Base-by-base conservation (phyloP, 2,888 invertebrate genomes). In the Agrochola circellaris region DNA sequence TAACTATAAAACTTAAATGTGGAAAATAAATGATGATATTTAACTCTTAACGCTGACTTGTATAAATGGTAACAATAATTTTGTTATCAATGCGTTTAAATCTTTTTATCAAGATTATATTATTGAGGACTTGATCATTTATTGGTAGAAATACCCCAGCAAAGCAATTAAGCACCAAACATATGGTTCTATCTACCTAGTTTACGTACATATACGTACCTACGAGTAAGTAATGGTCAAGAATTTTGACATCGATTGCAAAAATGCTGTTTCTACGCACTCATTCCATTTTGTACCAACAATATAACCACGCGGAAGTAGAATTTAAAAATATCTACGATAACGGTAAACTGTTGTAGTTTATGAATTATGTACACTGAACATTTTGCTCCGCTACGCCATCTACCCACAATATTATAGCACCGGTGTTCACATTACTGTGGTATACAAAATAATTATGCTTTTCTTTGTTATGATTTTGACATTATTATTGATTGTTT, bases 181-280 rank as follows among this genome's bases (percentile, higher is more conserved):
- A 26, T 62, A n/a, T 51, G 51, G 11, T 30, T 61, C 0, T 61
- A 45, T 23, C 17, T 54, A 51, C 51, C 34, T 30, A 54, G 13
- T 67, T 26, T 9, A 30, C 58, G 2, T 20, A 38, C 9, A 64
- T 17, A 23, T 30, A 34, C 34, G 34, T 54, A n/a, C 54, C 6
- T 9, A 9, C 30, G 26, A 30, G 26, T 23, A 45, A 51, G 34
- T 67, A 58, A 75, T 45, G 42, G 17, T 26, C 11, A 73, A 70
- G 45, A 82, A 79, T 64, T 72, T 73, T 65, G 54, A 75, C 82
- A 74, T 26, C 60, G 23, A 71, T 80, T 70, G 26, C 54, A 67
- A 76, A 81, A 76, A 84, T 69, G 58, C 58, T 83, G 84, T 76
- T 70, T n/a, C 65, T 72, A 82, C 34, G 75, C 69, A 73, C 60